These are phyloP conservation scores for Alosa alosa DNA, from an alignment of 2,113 vertebrate genomes.

Conservation along the genomic window DNA sequence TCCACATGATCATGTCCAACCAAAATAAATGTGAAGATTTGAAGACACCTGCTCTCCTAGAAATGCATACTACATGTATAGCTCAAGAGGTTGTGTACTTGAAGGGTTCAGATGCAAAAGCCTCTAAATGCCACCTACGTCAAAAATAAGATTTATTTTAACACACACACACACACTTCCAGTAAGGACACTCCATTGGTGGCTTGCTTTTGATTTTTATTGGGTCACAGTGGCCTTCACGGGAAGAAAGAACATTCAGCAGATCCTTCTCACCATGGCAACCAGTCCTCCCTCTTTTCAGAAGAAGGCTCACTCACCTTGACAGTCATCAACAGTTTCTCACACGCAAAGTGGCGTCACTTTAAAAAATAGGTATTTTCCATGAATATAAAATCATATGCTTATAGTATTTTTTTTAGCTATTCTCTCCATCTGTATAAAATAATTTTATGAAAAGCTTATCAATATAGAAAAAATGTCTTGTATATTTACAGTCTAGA, in stretches of 20 bases:
- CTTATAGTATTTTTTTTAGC: conserved; percentile 3
- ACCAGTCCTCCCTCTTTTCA: conserved; percentile 20
- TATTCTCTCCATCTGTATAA: conserved; percentile 39
- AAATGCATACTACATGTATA: background rate
- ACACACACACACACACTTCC: background rate
- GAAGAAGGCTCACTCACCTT: conserved; percentile 21
- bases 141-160: too few species aligned
- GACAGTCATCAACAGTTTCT: conserved; percentile 10
- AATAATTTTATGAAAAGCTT: conserved; percentile 40
- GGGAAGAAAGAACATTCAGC: conserved; percentile 37
- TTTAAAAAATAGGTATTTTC: conserved; percentile 50
- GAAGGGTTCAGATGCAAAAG: too few species aligned
- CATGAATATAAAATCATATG: conserved; percentile 49
- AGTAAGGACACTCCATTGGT: background rate
- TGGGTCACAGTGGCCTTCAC: conserved; percentile 43
- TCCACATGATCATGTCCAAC: too few species aligned
- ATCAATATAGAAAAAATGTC: conserved; percentile 43
- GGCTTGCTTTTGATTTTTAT: conserved; percentile 25
- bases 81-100: background rate
- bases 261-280: conserved; percentile 35
- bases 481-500: conserved; percentile 30
- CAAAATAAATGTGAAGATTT: too few species aligned
- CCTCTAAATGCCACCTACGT: too few species aligned
- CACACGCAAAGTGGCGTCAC: conserved; percentile 7
- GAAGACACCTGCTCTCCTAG: too few species aligned